Evolutionary conservation across 2,888 invertebrate species (phyloP).

Genomic region (Morpho helenor): DNA sequence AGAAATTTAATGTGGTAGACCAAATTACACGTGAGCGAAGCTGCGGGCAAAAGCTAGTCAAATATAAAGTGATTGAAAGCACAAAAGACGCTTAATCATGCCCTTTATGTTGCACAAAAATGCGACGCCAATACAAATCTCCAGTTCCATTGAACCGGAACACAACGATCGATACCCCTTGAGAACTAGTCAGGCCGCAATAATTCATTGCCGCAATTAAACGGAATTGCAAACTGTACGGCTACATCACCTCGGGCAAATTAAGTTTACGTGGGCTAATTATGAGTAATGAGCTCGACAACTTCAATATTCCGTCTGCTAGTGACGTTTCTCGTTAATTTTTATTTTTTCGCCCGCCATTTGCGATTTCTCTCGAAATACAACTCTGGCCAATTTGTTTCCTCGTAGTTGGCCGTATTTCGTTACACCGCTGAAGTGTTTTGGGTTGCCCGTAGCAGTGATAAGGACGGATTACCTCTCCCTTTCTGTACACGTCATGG

Average conservation of each 20-base stretch:
- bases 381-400: constrained; percentile 35
- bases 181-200: constrained; percentile 25
- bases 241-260: constrained; percentile 41
- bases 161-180: constrained; percentile 10
- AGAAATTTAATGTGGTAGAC: too few species aligned
- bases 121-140: too few species aligned
- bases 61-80: too few species aligned
- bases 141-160: constrained; percentile 2
- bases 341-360: constrained; percentile 37
- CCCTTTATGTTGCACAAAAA: too few species aligned
- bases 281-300: constrained; percentile 59
- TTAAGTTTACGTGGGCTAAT: constrained; percentile 62
- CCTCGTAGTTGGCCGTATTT: constrained; percentile 26
- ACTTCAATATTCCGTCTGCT: constrained; percentile 47
- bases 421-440: constrained; percentile 21
- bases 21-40: too few species aligned
- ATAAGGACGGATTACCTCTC: constrained; percentile 1
- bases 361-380: constrained; percentile 31
- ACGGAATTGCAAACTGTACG: constrained; percentile 37
- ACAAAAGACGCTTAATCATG: too few species aligned
- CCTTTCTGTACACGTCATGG: too few species aligned
- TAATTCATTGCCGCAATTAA: constrained; percentile 34
- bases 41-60: too few species aligned
- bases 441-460: not conserved
- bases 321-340: constrained; percentile 40